Conservation (phyloP, 2,797 vertebrate genomes). For the Malacoctenus gilli region DNA sequence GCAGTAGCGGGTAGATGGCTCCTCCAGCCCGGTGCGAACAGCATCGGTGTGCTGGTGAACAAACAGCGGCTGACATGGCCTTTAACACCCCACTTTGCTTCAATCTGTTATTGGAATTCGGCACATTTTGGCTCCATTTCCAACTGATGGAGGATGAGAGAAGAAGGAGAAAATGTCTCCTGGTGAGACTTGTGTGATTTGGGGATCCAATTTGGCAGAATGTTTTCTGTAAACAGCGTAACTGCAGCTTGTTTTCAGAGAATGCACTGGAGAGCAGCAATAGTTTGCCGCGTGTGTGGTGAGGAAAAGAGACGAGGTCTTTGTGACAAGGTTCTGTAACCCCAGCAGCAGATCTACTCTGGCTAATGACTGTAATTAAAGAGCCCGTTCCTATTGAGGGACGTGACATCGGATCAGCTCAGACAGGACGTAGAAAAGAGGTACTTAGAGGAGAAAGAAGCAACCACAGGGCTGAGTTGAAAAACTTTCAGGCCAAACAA, state of each 20-base stretch:
- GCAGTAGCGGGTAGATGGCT: slow-evolving; percentile 38
- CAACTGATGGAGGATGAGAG: slow-evolving; percentile 50
- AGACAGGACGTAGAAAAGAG: slow-evolving; percentile 63
- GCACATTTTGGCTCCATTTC: slow-evolving; percentile 45
- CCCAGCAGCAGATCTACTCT: slow-evolving; percentile 64
- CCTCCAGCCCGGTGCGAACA: slow-evolving; percentile 29
- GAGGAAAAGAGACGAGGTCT: slow-evolving; percentile 46
- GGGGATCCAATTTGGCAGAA: slow-evolving; percentile 63
- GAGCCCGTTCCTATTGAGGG: slow-evolving; percentile 52
- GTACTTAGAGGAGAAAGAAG: slow-evolving; percentile 44
- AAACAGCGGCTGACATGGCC: slow-evolving; percentile 41
- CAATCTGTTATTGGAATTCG: slow-evolving; percentile 53
- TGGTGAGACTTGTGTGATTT: slow-evolving; percentile 56
- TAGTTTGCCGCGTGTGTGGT: slow-evolving; percentile 20
- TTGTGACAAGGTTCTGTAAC: slow-evolving; percentile 71
- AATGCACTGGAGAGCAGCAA: slow-evolving; percentile 34
- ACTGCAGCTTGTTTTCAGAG: slow-evolving; percentile 55
- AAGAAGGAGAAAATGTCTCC: slow-evolving; percentile 46
- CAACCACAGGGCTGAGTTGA: slow-evolving; percentile 55
- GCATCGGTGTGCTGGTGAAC: slow-evolving; percentile 53
- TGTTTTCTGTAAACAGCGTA: slow-evolving; percentile 67
- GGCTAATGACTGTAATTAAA: slow-evolving; percentile 81
- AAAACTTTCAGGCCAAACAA: slow-evolving; percentile 47
- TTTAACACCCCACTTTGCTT: slow-evolving; percentile 54
- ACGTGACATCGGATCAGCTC: slow-evolving; percentile 61